Conservation (phyloP, 1,140 invertebrate genomes). For the Hycleus phaleratus region DNA sequence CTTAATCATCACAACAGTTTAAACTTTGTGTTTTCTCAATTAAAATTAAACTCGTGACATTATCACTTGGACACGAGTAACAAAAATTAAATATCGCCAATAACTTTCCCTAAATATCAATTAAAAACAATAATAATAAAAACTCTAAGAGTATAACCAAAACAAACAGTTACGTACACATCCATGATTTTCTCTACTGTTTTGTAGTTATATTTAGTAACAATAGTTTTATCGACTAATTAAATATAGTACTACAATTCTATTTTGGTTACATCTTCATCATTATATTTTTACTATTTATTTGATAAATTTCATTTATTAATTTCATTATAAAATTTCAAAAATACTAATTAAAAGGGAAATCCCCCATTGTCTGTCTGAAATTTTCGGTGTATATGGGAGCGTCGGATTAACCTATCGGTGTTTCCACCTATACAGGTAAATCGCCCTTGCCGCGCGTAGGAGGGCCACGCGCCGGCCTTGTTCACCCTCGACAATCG, state of each 20-base stretch:
- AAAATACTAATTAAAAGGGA: too few relatives aligned
- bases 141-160: slow-evolving; percentile 11
- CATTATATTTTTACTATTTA: slow-evolving; percentile 12
- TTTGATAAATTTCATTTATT: too few relatives aligned
- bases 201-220: slow-evolving; percentile 37
- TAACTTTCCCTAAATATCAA: too few relatives aligned
- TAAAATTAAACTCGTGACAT: slow-evolving; percentile 14
- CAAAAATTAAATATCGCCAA: neutral
- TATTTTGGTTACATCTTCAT: slow-evolving; percentile 21
- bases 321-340: too few relatives aligned
- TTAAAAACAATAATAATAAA: too few relatives aligned
- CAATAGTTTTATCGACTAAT: slow-evolving; percentile 35
- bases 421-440: slow-evolving; percentile 23
- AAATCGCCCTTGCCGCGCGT: slow-evolving; percentile 27
- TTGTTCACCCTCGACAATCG: slow-evolving; percentile 35
- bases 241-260: slow-evolving; percentile 33
- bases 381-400: too few relatives aligned
- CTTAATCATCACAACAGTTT: too few relatives aligned
- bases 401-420: neutral
- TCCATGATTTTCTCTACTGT: slow-evolving; percentile 22
- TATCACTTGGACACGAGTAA: slow-evolving; percentile 17
- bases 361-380: neutral
- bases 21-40: too few relatives aligned
- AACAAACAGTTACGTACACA: slow-evolving; percentile 22
- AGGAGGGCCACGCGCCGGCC: slow-evolving; percentile 36